Base-by-base conservation (phyloP, 2,888 invertebrate species). In the Noctuana brunneofusca region DNA sequence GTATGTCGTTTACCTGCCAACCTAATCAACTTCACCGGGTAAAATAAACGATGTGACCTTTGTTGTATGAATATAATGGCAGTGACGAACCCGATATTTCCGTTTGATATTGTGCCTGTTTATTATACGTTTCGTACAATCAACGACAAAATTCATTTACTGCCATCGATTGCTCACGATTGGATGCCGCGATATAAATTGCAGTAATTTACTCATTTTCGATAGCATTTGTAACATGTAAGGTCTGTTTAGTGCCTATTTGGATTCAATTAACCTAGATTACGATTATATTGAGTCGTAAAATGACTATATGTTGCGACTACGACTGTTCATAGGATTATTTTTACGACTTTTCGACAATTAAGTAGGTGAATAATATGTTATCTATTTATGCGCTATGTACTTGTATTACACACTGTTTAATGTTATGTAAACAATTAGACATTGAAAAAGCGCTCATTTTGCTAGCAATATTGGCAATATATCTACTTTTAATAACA, bases 81-180 rank as follows among this genome's bases (percentile, higher is more conserved):
- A 75, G 70, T 78, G 79, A 79, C 78, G 80, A 81, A 86, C 81
- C 74, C 79, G 81, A 86, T 86, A 84, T 84, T 86, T 87, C 88
- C 86, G 88, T 83, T 86, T 78, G 76, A 84, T 83, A 80, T 81
- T 79, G 78, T 76, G 64, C 72, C 75, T 79, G 78, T 79, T 80
- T 80, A 80, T 79, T 80, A 80, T 80, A 78, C 77, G 69, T 71
- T 72, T 65, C 66, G 79, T 81, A 80, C 78, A 79, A 69, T 78
- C 75, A 71, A 68, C 71, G 68, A 78, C 78, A 80, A 71, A 74
- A 75, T 70, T 68, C 66, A 70, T 73, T 58, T 32, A 60, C 59
- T 65, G 50, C 58, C 54, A 56, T 64, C 64, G 59, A 64, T 54
- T 32, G 64, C 54, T 60, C 53, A 46, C 63, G 53, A 67, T 69